phyloP scores from a whole-genome alignment of 2,797 vertebrate species.

The Trachurus trachurus region DNA sequence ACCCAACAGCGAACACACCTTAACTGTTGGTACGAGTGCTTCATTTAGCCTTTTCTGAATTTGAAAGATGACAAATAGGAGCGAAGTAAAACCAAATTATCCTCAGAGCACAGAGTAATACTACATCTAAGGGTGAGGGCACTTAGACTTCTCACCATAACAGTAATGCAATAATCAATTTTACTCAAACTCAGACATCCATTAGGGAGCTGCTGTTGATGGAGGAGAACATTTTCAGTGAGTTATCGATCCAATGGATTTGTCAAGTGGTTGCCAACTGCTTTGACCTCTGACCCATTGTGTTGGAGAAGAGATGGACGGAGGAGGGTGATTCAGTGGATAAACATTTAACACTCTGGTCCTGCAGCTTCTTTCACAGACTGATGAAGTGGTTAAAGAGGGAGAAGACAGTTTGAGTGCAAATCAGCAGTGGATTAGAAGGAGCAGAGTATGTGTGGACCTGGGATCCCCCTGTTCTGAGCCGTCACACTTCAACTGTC shows the following conservation, averaged over 20 bases:
- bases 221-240: constrained; percentile 23
- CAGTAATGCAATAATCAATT: constrained; percentile 27
- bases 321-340: constrained; percentile 31
- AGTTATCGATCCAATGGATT: constrained; percentile 56
- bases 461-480: constrained; percentile 45
- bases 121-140: background rate
- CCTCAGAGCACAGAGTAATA: background rate
- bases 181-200: constrained; percentile 9
- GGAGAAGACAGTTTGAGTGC: constrained; percentile 42
- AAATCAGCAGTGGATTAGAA: constrained; percentile 67
- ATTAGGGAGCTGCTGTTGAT: constrained; percentile 8
- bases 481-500: constrained; percentile 50
- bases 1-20: background rate
- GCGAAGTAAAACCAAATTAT: background rate
- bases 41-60: background rate
- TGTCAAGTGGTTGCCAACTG: constrained; percentile 21
- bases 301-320: constrained; percentile 12
- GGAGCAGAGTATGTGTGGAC: constrained; percentile 31
- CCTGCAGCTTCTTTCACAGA: constrained; percentile 49
- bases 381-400: constrained; percentile 72
- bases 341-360: constrained; percentile 65
- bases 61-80: background rate
- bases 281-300: constrained; percentile 49
- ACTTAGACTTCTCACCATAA: background rate
- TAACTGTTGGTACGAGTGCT: background rate